Base-by-base conservation (phyloP, 2,113 vertebrate genomes). In the Pedionomus torquatus region DNA sequence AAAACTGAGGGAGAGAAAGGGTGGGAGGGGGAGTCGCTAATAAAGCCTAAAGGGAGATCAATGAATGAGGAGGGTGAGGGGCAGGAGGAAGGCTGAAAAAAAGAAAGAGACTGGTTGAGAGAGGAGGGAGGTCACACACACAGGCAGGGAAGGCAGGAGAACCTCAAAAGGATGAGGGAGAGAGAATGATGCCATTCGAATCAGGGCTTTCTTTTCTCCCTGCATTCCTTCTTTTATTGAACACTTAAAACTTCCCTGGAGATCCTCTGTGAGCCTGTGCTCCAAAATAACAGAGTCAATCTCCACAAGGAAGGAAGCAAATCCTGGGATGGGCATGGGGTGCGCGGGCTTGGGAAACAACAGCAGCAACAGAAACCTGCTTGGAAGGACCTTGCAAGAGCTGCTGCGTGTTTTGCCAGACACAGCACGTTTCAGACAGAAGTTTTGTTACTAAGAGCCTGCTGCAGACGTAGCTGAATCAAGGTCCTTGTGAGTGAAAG, bases 201-300 rank as follows among this genome's bases (percentile, higher is more conserved):
- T 64, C 41, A 0, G 39, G 31, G 43, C 72, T 93, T 96, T 93
- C 79, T 87, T 93, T 94, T 76, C 75, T 79, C 35, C 63, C 70
- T 13, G 35, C 94, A 97, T 97, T 97, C 94, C 91, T 95, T 83
- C 96, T 84, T 95, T 87, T 93, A 95, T 70, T 95, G 95, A 96
- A 87, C 66, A 82, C 81, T 85, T 93, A 82, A 95, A 94, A 89
- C 81, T 93, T 95, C 81, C 92, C 82, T 87, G 83, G 77, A 89
- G 91, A 95, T 95, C 52, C 70, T 93, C 74, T 46, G 49, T 11
- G 51, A 86, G 88, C 55, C 82, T 52, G 64, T 43, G 48, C 72
- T 91, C 80, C 61, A 43, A 76, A 92, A 75, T 33, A 83, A 70
- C 70, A 65, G 26, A 80, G 71, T 30, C 6, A 10, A 66, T 65